Evolutionary conservation across 2,113 vertebrate genomes (phyloP), one percentile per base, ranked within the genome.

Genomic region (Thermophis baileyi): DNA sequence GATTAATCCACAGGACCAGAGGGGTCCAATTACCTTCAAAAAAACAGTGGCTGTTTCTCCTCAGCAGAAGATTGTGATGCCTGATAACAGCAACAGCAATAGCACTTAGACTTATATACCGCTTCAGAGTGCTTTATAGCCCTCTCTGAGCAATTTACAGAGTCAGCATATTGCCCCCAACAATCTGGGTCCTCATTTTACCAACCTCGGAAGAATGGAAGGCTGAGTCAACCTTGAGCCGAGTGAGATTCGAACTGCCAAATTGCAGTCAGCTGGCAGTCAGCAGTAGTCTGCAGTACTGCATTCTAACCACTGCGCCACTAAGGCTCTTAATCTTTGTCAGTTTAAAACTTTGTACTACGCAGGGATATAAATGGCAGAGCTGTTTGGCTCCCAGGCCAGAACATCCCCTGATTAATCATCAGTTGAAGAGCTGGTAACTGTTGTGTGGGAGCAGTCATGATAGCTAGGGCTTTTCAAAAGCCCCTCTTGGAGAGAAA

Each of bases 1-100:
- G 93, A 96, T 90, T 94, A 90, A 97, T 96, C 95, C 96, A 55
- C 1, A 51, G 93, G 92, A 93, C 93, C 92, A 94, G 18, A 92
- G 94, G 20, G 86, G 93, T 90, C 93, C 92, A 86, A 96, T 97
- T 97, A 97, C 97, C 97, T 93, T 92, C 95, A 96, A 96, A 81
- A 53, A 97, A 97, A 97, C 97, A 97, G 96, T 97, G 92, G 69
- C 85, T 96, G 12, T 50, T 85, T 81, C 96, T 96, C 88, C 27
- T 89, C 86, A 69, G 74, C 40, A 53, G 92, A 91, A 35, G 57
- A 88, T 90, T n/a, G 40, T 0, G 0, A 92, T 55, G 9, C 92
- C 86, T 46, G 81, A 92, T 94, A 93, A 91, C 47, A 25, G 55
- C 24, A 57, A 57, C 7, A 57, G 55, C 55, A 25, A 25, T 57